phyloP scores from a whole-genome alignment of 2,113 vertebrate genomes.

The Hucho hucho region DNA sequence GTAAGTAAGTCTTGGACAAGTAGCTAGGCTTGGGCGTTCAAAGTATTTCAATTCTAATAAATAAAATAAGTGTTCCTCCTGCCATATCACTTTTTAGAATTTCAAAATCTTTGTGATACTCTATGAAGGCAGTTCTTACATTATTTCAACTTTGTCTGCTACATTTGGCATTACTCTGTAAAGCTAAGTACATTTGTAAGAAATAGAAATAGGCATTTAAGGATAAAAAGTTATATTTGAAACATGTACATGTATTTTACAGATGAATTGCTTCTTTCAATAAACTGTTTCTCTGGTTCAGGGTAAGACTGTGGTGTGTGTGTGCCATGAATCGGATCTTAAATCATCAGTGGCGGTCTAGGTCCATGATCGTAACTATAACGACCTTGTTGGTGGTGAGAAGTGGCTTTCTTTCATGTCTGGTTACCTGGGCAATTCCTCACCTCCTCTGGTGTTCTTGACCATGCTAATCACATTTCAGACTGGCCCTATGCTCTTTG shows the following conservation, averaged over 20 bases:
- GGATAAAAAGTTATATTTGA: background rate
- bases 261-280: background rate
- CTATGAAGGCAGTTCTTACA: background rate
- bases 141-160: background rate
- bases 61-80: too few species aligned
- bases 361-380: too few species aligned
- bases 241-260: slow-evolving; percentile 1
- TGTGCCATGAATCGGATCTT: background rate
- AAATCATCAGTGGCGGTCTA: background rate
- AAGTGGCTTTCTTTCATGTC: slow-evolving; percentile 34
- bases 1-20: too few species aligned
- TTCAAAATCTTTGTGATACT: background rate
- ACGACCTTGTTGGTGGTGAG: background rate
- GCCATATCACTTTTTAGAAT: background rate
- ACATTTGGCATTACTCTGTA: background rate
- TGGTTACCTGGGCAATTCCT: slow-evolving; percentile 37
- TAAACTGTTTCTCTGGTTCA: background rate
- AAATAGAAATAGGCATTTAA: background rate
- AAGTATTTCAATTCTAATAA: too few species aligned
- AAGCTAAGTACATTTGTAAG: background rate
- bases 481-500: slow-evolving; percentile 29
- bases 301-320: background rate
- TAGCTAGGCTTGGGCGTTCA: too few species aligned
- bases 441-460: slow-evolving; percentile 3
- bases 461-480: slow-evolving; percentile 37